Evolutionary conservation across 2,888 invertebrate genomes (phyloP), one percentile per base, ranked within the genome.

Genomic region (Coelinius sp.): DNA sequence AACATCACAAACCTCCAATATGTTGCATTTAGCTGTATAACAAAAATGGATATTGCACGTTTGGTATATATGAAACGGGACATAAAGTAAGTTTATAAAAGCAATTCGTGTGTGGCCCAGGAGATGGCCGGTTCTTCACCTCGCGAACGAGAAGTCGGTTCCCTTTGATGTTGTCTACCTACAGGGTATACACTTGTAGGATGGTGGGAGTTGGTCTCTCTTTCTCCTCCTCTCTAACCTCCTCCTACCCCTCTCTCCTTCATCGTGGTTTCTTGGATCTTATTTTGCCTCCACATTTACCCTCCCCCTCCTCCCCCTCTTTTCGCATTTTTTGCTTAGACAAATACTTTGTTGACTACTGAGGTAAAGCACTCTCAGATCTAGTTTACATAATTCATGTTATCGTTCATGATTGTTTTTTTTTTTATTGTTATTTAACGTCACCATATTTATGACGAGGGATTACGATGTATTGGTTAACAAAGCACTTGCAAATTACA

Each of bases 71-170:
- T 59, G 46, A 44, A 59, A 46, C 44, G 31, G 56, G 35, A 73
- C 83, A 84, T 81, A 81, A 83, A 82, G 83, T 78, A 83, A 83
- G 85, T 85, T 82, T 87, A 87, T 86, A 86, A 87, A 87, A 85
- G 85, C 85, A 84, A 87, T 87, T 86, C 86, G 87, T 87, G 87
- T 87, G 87, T 87, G 87, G 87, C 87, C 87, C 85, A 84, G 84
- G n/a, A 86, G 86, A 87, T 87, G 86, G 86, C 85, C 85, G 86
- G 87, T 87, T 87, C 86, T 86, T 87, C 86, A 86, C 85, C 86
- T 87, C 86, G 86, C 86, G 86, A 87, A 86, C 86, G 84, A 86
- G 86, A 81, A 83, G 86, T 85, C 87, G 86, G 87, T 84, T 84
- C 83, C 83, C 86, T 87, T 87, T 87, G 87, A 87, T 86, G 83